Evolutionary conservation across 2,888 invertebrate genomes (phyloP), one percentile per base, ranked within the genome.

Genomic region (Oscheius myriophilus): DNA sequence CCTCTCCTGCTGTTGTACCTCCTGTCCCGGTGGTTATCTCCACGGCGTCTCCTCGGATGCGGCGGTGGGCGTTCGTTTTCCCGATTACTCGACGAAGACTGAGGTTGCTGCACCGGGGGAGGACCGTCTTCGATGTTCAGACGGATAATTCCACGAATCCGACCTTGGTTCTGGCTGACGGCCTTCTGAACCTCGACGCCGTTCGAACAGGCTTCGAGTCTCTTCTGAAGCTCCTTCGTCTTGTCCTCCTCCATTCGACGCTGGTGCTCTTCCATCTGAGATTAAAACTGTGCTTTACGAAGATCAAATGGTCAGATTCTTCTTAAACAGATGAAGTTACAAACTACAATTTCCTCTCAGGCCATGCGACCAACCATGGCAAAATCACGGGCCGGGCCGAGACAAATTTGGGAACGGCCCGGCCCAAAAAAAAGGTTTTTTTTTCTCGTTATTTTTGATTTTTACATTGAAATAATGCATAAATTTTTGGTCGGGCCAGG

Each of bases 51-150:
- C 41, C 21, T 63, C n/a, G 52, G 42, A 41, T 39, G 63, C 11
- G 63, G 63, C 21, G 53, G 61, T 3, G 54, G 54, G 18, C 64
- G 41, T 39, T 53, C 64, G 42, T 64, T 33, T 18, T 21, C 58
- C 12, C 41, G 42, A n/a, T 16, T 18, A 11, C 11, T 18, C 9
- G 7, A 41, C 12, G 51, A 18, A 11, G 16, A 12, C n/a, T 59
- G 18, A 16, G 23, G 9, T 26, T 14, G 18, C 43, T 18, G 14
- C 18, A 21, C 52, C 7, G 26, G 23, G 26, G 61, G 21, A 16
- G 61, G 61, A 14, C 49, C 39, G n/a, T 65, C 65, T 14, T 65
- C 51, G n/a, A 65, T 65, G 46, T 57, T 65, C 53, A 65, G 54
- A 26, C 65, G 23, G 21, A 65, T 45, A 7, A 65, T 65, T 65